Conservation (phyloP, 1,140 invertebrate species). For the Drosophila eugracilis region DNA sequence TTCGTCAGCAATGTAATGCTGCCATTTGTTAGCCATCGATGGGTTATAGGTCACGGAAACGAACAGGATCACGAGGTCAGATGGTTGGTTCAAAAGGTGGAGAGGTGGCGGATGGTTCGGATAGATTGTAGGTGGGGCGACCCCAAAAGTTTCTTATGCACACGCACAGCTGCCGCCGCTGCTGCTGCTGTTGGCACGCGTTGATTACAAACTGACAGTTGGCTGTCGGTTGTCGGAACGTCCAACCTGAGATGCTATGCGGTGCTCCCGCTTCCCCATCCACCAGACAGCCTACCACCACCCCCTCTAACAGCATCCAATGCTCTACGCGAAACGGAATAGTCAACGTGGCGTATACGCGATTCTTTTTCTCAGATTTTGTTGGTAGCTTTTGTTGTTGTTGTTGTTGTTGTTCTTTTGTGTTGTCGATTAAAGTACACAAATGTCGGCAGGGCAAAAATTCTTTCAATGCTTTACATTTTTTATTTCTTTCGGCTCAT, state of each 20-base stretch:
- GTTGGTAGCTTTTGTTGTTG: too few relatives aligned
- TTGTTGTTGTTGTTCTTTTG: slow-evolving; percentile 19
- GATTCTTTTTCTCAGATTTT: slow-evolving; percentile 54
- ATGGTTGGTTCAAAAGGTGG: background rate
- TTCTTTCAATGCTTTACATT: slow-evolving; percentile 47
- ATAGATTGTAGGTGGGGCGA: background rate
- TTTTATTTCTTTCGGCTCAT: slow-evolving; percentile 30
- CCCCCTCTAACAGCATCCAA: slow-evolving; percentile 2
- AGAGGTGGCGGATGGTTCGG: too few relatives aligned
- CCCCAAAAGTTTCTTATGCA: slow-evolving; percentile 49
- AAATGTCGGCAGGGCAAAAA: slow-evolving; percentile 46
- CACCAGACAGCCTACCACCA: background rate
- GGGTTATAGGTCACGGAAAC: slow-evolving; percentile 28
- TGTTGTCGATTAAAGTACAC: slow-evolving; percentile 75
- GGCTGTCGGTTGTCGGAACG: slow-evolving; percentile 34
- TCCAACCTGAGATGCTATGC: slow-evolving; percentile 40
- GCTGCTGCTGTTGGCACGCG: slow-evolving; percentile 59
- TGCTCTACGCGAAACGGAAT: slow-evolving; percentile 10
- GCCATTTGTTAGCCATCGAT: slow-evolving; percentile 29
- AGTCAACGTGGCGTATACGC: slow-evolving; percentile 69
- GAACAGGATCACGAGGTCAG: background rate
- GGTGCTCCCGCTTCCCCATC: background rate
- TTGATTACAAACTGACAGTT: slow-evolving; percentile 71
- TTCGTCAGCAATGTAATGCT: slow-evolving; percentile 6
- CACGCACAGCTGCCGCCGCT: slow-evolving; percentile 53